Evolutionary conservation across 1,140 invertebrate genomes (phyloP).

Genomic region (Bombus cullumanus): DNA sequence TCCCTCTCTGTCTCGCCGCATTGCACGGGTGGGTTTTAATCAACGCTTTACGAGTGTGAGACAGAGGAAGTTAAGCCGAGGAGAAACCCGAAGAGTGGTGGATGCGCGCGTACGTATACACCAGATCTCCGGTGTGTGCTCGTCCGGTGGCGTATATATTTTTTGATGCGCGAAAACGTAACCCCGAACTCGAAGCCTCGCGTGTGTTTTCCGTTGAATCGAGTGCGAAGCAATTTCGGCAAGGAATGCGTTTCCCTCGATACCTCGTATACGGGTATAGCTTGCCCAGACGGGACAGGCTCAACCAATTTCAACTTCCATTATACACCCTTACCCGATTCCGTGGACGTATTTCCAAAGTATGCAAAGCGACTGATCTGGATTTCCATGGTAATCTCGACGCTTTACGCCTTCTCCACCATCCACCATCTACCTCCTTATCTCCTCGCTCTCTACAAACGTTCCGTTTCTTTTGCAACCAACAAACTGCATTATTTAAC

Average conservation of each 20-base stretch:
- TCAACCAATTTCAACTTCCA: slow-evolving; percentile 83
- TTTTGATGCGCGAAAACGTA: slow-evolving; percentile 76
- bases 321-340: slow-evolving; percentile 79
- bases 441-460: not conserved
- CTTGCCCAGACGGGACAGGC: slow-evolving; percentile 80
- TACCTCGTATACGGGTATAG: slow-evolving; percentile 70
- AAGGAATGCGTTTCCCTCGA: slow-evolving; percentile 81
- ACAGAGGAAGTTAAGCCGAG: slow-evolving; percentile 53
- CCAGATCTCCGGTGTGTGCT: not conserved
- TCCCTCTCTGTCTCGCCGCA: slow-evolving; percentile 32
- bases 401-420: slow-evolving; percentile 50
- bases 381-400: slow-evolving; percentile 54
- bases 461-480: not conserved
- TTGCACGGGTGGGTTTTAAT: slow-evolving; percentile 78
- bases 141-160: slow-evolving; percentile 70
- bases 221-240: slow-evolving; percentile 81
- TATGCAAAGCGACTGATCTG: slow-evolving; percentile 62
- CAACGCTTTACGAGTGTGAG: slow-evolving; percentile 71
- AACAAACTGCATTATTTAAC: not conserved
- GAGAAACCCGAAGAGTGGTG: slow-evolving; percentile 34
- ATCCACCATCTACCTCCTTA: not conserved
- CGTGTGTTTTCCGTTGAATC: slow-evolving; percentile 71
- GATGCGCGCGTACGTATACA: not conserved
- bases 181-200: slow-evolving; percentile 72
- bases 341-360: slow-evolving; percentile 75